Evolutionary conservation across 2,888 invertebrate species (phyloP), one percentile per base, ranked within the genome.

Genomic region (Mesochorus sp.): DNA sequence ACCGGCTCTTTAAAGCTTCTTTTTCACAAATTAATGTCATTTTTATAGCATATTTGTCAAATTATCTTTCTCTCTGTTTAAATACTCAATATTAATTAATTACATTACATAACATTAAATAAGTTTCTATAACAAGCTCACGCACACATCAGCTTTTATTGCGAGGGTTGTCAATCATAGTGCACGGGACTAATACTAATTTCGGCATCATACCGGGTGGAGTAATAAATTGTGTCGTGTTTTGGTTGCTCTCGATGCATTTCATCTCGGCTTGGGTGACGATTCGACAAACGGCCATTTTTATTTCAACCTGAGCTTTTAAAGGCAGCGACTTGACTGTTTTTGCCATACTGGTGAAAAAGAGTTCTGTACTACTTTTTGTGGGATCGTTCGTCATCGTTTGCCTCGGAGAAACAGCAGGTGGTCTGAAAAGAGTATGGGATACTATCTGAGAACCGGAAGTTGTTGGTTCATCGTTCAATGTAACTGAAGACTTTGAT

Each of bases 281-380:
- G 21, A 91, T 87, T 83, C 85, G 87, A 44, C 87, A 88, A 39
- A 91, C 88, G 10, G 89, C 86, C 88, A 88, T 88, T 84, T 91
- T 90, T 5, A 90, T 86, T 62, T 90, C 89, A 0, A 88, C 88
- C 71, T 91, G 91, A 0, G 87, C 87, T 74, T 87, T 88, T 0
- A 87, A 81, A 0, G 91, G 90, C 4, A 91, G 80, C 76, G 83
- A 81, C 34, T 88, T 86, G 1, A 91, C 89, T 5, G 86, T 86
- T 53, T 88, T 85, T 0, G 89, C 88, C 85, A 91, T 89, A 47
- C 88, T 90, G 8, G 86, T 85, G 17, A 91, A 91, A 82, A 91
- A 91, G 1, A 86, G 61, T 76, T 91, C 89, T 55, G 88, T 83
- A 71, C 86, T 85, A 1, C 76, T 85, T 75, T 87, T 88, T 0